Conservation (phyloP, 2,113 vertebrate genomes). For the Nesogale talazaci region DNA sequence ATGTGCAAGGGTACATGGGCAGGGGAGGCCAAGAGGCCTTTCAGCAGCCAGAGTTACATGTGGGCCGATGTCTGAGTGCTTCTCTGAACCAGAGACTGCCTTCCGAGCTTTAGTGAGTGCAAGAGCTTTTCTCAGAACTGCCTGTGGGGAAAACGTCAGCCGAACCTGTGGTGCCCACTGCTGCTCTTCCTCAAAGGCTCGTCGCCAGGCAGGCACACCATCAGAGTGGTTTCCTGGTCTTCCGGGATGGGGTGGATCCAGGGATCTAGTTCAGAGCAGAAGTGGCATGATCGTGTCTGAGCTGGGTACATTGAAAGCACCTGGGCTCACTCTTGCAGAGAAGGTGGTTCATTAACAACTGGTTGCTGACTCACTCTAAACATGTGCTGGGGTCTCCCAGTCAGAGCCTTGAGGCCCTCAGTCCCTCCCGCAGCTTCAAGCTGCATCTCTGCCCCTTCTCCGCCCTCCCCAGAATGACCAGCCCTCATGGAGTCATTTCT, state of each 20-base stretch:
- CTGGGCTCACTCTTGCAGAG: not conserved
- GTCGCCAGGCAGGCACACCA: not conserved
- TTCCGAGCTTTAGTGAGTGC: not conserved
- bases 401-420: not conserved
- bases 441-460: not conserved
- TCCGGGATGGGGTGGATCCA: not conserved
- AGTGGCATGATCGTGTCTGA: not conserved
- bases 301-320: not conserved
- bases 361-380: too few relatives aligned
- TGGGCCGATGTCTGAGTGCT: too few relatives aligned
- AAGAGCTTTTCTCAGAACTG: too few relatives aligned
- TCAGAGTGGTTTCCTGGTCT: not conserved
- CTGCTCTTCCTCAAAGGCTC: not conserved
- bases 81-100: not conserved
- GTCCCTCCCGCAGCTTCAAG: not conserved
- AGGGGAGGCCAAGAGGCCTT: not conserved
- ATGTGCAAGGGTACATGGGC: accelerated
- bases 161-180: accelerated
- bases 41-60: not conserved
- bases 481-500: not conserved
- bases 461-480: not conserved
- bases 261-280: not conserved
- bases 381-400: accelerated
- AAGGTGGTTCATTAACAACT: accelerated
- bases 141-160: too few relatives aligned